Percentiles rank a stretch among this genome's conserved stretches.
Conservation (phyloP, 2,113 vertebrate species). For the Conger conger region DNA sequence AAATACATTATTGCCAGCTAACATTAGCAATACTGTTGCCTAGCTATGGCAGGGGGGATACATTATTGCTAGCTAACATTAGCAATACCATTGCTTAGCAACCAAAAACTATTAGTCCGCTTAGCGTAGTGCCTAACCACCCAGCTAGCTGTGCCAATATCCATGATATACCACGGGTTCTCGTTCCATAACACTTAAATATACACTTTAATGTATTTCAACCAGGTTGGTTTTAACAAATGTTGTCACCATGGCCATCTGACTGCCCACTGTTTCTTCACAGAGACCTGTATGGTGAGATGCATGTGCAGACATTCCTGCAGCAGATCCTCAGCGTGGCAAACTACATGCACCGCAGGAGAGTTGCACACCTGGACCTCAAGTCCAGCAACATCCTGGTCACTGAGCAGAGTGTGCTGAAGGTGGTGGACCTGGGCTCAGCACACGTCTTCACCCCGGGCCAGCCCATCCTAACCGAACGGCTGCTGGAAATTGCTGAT, state of each 20-base stretch:
- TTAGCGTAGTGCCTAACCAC: no score
- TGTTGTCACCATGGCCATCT: not conserved
- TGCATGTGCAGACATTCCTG: slow-evolving; percentile 74
- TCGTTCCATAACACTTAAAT: no score
- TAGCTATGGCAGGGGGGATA: no score
- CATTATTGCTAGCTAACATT: no score
- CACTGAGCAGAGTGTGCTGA: slow-evolving; percentile 73
- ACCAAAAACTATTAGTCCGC: no score
- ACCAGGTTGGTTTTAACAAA: not conserved
- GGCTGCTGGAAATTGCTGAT: slow-evolving; percentile 70
- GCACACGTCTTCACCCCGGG: slow-evolving; percentile 68
- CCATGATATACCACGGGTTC: no score
- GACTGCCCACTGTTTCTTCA: not conserved
- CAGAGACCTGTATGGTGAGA: slow-evolving; percentile 72
- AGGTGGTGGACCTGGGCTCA: slow-evolving; percentile 75
- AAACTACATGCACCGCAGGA: slow-evolving; percentile 68
- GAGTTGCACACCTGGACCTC: slow-evolving; percentile 76
- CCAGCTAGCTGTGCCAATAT: no score
- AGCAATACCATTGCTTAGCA: no score
- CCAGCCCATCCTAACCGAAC: slow-evolving; percentile 56
- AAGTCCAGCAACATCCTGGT: slow-evolving; percentile 77
- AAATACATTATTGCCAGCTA: no score
- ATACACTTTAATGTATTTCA: not conserved
- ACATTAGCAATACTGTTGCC: no score
- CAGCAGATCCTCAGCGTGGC: slow-evolving; percentile 75